phyloP scores from a whole-genome alignment of 2,113 vertebrate species.

The Shinisaurus crocodilurus region DNA sequence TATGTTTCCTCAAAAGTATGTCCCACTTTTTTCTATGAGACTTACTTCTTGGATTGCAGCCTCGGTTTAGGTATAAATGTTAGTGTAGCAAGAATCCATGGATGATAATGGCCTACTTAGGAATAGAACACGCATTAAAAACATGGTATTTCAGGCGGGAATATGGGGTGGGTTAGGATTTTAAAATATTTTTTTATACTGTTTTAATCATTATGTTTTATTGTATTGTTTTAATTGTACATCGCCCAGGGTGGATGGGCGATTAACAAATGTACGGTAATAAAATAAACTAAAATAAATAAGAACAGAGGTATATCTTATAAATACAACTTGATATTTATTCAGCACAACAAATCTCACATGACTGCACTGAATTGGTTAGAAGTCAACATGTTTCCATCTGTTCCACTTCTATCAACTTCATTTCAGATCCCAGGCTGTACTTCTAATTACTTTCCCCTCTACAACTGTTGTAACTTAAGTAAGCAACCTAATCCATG shows the following conservation, averaged over 20 bases:
- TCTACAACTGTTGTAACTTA: background rate
- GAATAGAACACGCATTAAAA: too few relatives aligned
- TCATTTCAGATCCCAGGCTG: background rate
- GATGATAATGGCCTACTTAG: background rate
- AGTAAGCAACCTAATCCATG: background rate
- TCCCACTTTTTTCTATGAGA: background rate
- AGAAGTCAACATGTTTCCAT: background rate
- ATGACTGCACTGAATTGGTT: background rate
- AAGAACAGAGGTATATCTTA: background rate
- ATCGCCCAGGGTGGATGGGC: too few relatives aligned
- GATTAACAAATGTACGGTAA: too few relatives aligned
- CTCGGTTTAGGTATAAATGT: background rate
- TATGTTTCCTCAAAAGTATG: background rate
- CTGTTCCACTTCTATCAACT: constrained; percentile 13
- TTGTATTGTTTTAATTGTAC: too few relatives aligned
- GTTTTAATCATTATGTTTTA: too few relatives aligned
- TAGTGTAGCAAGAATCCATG: background rate
- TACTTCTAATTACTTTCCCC: background rate
- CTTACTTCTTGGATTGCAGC: background rate
- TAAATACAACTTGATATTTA: constrained; percentile 14
- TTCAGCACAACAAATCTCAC: constrained; percentile 11
- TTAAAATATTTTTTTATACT: too few relatives aligned
- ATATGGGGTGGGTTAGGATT: too few relatives aligned
- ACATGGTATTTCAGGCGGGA: too few relatives aligned
- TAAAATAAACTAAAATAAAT: too few relatives aligned